Conservation (phyloP, 2,797 vertebrate genomes). For the Alexandromys oeconomus region DNA sequence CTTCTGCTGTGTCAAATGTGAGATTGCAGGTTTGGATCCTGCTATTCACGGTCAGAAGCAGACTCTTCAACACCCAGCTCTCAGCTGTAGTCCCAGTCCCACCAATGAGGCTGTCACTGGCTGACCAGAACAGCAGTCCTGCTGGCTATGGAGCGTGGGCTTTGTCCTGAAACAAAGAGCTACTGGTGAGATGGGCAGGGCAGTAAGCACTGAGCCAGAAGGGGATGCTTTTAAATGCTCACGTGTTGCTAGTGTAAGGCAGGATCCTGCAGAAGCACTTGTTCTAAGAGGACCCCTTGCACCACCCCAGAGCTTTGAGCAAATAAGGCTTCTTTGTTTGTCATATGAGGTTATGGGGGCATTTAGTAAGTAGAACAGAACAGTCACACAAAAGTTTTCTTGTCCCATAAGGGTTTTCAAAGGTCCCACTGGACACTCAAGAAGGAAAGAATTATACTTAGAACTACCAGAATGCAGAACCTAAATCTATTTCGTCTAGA, state of each 20-base stretch:
- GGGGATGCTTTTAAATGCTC: not conserved
- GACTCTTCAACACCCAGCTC: not conserved
- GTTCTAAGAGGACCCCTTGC: too few species aligned
- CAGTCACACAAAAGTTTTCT: not conserved
- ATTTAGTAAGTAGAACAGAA: not conserved
- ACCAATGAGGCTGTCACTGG: not conserved
- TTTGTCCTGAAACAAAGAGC: not conserved
- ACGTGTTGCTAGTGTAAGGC: not conserved
- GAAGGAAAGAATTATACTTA: not conserved
- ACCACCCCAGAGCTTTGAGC: not conserved
- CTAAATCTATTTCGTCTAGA: conserved; percentile 10
- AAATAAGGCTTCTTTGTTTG: not conserved
- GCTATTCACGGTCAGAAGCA: not conserved
- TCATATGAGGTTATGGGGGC: not conserved
- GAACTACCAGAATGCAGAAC: conserved; percentile 35
- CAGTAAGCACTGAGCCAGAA: not conserved
- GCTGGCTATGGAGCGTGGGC: not conserved
- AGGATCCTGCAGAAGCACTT: not conserved
- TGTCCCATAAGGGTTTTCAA: not conserved
- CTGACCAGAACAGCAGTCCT: not conserved
- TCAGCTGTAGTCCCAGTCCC: not conserved
- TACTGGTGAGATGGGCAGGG: not conserved
- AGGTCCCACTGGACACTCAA: conserved; percentile 22
- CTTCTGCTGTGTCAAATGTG: not conserved
- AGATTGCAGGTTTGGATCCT: not conserved